phyloP scores from a whole-genome alignment of 1,140 invertebrate genomes.

The Pseudomyrmex dendroicus region DNA sequence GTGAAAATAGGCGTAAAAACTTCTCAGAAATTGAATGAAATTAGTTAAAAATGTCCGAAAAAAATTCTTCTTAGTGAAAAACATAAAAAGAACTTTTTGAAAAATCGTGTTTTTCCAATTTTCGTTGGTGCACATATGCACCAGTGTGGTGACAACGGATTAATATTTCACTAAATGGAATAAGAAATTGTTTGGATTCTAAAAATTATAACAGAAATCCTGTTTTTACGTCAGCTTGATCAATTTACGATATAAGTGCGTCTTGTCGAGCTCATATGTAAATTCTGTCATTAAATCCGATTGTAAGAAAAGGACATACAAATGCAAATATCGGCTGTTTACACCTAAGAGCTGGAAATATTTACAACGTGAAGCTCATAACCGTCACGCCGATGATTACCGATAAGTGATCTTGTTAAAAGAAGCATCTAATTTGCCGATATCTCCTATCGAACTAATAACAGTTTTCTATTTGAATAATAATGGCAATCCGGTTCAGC shows the following conservation, averaged over 20 bases:
- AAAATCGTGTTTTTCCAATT: too few species aligned
- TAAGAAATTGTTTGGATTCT: neutral
- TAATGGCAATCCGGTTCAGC: constrained; percentile 8
- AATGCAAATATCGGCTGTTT: constrained; percentile 30
- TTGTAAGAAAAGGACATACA: neutral
- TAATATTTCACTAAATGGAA: neutral
- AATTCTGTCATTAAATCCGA: constrained; percentile 13
- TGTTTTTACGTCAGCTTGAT: neutral
- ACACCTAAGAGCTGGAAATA: neutral
- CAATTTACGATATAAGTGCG: neutral
- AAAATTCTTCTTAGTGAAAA: too few species aligned
- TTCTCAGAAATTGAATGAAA: too few species aligned
- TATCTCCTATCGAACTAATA: constrained; percentile 29
- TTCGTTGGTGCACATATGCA: too few species aligned
- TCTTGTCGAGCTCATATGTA: constrained; percentile 1
- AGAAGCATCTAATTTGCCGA: constrained; percentile 36
- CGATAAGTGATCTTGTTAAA: constrained; percentile 28
- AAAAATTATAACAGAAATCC: neutral
- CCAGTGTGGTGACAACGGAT: too few species aligned
- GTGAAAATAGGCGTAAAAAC: too few species aligned
- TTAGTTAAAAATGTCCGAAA: too few species aligned
- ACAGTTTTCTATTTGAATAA: constrained; percentile 27
- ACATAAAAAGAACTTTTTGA: too few species aligned
- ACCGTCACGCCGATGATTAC: constrained; percentile 5
- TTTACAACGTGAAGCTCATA: constrained; percentile 21